Evolutionary conservation across 2,113 vertebrate genomes (phyloP), one percentile per base, ranked within the genome.

Genomic region (Melanerpes aurifrons): DNA sequence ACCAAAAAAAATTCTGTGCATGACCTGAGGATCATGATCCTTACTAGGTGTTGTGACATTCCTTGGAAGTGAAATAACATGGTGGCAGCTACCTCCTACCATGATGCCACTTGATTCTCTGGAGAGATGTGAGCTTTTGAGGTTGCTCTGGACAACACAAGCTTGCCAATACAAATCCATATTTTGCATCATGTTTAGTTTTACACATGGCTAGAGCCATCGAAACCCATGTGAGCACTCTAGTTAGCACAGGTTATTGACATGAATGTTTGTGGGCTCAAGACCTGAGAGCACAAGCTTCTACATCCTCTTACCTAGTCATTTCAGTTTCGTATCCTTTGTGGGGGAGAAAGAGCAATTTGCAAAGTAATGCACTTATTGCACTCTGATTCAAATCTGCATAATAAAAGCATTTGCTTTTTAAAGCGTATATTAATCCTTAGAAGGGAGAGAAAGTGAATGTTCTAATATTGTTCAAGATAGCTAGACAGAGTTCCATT

Each of bases 401-500:
- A 94, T 96, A 91, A 95, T 88, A 96, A 96, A 95, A 90, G 76
- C 89, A 86, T 93, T 92, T 93, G 37, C 85, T 94, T 95, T 95
- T 90, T 91, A 95, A 87, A 90, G 86, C 3, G 0, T 47, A 68
- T 82, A 93, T 90, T 96, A 86, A 91, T 94, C 77, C 62, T 90
- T 62, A 93, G 73, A 92, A 73, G 29, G 21, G 69, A 93, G 69
- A 95, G 77, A 68, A 93, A 87, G 70, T 53, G 85, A 88, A 68
- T 56, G 73, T 62, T 93, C 58, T 84, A 95, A 75, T 63, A 91
- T 86, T 91, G 91, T 91, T 94, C 91, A 91, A 91, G 91, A 90
- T 59, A 95, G 94, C 91, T 93, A 94, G 89, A 83, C 45, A 71
- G 3, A 92, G 85, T 81, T 94, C 86, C 87, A 94, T 94, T 96